These are phyloP conservation scores for Nibea coibor DNA, from an alignment of 2,113 vertebrate genomes.

Conservation along the genomic window DNA sequence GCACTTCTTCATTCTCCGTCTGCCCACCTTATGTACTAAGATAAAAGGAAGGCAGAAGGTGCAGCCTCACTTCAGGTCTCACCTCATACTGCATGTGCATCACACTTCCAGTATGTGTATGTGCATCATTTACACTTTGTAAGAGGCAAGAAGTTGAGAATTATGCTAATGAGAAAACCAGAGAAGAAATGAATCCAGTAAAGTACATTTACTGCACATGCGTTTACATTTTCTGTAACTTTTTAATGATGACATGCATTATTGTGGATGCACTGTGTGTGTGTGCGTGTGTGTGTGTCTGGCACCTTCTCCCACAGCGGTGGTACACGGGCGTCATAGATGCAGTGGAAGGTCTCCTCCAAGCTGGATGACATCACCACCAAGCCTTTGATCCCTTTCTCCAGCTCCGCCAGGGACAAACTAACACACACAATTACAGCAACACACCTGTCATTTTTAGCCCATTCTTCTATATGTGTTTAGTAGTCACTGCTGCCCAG, in stretches of 20 bases:
- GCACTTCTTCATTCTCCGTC: constrained; percentile 4
- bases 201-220: not conserved
- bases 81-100: not conserved
- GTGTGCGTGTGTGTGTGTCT: constrained; percentile 31
- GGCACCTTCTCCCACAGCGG: constrained; percentile 89
- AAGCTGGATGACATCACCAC: constrained; percentile 91
- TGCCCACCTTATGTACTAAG: constrained; percentile 17
- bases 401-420: constrained; percentile 86
- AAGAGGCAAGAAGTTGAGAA: not conserved
- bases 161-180: not conserved
- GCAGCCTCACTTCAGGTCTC: constrained; percentile 22
- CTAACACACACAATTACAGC: constrained; percentile 71
- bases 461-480: not conserved
- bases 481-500: not conserved
- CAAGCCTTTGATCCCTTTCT: constrained; percentile 90
- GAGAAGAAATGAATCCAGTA: not conserved
- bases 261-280: not conserved
- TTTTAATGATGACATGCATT: not conserved
- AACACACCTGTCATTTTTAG: not conserved
- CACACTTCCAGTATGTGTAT: not conserved
- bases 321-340: constrained; percentile 88
- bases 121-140: not conserved
- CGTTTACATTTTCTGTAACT: not conserved
- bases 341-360: constrained; percentile 91
- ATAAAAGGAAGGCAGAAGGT: constrained; percentile 22